These are phyloP conservation scores for Oryctolagus cuniculus DNA, from an alignment of 2,113 vertebrate genomes.

Conservation along the genomic window DNA sequence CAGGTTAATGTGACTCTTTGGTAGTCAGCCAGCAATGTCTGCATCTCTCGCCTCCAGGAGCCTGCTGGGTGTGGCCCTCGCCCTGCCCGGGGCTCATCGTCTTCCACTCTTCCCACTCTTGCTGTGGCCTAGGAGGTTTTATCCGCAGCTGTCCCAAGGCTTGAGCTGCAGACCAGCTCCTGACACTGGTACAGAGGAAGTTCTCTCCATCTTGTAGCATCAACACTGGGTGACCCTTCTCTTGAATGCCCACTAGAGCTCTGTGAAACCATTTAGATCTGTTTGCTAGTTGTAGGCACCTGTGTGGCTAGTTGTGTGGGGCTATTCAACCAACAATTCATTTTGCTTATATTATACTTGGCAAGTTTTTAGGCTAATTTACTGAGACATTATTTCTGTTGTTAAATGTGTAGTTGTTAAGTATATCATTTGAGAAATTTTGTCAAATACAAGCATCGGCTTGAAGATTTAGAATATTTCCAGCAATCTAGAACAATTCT, in stretches of 20 bases:
- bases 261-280: neutral
- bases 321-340: neutral
- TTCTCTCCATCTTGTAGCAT: accelerated
- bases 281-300: neutral
- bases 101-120: no score
- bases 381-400: neutral
- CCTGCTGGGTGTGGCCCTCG: accelerated
- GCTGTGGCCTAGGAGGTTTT: neutral
- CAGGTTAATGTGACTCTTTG: neutral
- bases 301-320: accelerated
- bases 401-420: neutral
- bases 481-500: neutral
- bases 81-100: neutral
- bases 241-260: neutral
- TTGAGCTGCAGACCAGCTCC: neutral
- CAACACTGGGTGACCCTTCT: neutral
- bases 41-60: neutral
- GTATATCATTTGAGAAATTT: slow-evolving; percentile 27
- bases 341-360: neutral
- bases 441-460: neutral
- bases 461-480: slow-evolving; percentile 22
- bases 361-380: neutral
- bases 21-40: neutral
- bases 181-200: neutral
- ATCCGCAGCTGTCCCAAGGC: no score